Conservation (phyloP, 2,113 vertebrate genomes). For the Poicephalus gulielmi region DNA sequence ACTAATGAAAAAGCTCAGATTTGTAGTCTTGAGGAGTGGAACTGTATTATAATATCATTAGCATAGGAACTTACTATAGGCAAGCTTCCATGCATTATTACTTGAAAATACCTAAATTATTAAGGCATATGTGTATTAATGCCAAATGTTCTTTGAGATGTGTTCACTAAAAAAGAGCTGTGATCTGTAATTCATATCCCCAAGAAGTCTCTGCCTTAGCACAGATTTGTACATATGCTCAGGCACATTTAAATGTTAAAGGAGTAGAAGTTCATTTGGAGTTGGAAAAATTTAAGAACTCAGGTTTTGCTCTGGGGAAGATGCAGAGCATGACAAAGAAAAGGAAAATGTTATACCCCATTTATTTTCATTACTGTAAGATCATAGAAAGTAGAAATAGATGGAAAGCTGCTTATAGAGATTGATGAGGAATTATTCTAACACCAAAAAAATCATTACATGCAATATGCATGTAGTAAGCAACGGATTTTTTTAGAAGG, state of each 20-base stretch:
- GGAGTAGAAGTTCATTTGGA: not conserved
- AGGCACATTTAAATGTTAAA: not conserved
- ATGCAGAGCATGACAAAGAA: not conserved
- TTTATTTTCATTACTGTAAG: constrained; percentile 44
- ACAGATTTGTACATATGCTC: not conserved
- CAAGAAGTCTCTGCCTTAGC: not conserved
- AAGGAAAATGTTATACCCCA: not conserved
- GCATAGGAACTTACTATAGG: not conserved
- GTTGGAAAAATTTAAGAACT: not conserved
- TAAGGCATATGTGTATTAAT: not conserved
- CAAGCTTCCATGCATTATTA: not conserved
- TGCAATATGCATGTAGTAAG: not conserved
- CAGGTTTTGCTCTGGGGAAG: not conserved
- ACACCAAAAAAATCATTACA: not conserved
- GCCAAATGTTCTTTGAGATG: not conserved
- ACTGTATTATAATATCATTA: not conserved
- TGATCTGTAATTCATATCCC: not conserved
- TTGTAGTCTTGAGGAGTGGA: not conserved
- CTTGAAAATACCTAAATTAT: not conserved
- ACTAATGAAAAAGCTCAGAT: not conserved
- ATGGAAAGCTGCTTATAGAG: constrained; percentile 10
- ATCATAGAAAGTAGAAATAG: not conserved
- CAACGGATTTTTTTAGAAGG: not conserved
- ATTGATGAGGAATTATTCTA: not conserved
- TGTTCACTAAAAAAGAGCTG: not conserved